Evolutionary conservation across 2,888 invertebrate genomes (phyloP), one percentile per base, ranked within the genome.

Genomic region (Dicyrtoma fusca): DNA sequence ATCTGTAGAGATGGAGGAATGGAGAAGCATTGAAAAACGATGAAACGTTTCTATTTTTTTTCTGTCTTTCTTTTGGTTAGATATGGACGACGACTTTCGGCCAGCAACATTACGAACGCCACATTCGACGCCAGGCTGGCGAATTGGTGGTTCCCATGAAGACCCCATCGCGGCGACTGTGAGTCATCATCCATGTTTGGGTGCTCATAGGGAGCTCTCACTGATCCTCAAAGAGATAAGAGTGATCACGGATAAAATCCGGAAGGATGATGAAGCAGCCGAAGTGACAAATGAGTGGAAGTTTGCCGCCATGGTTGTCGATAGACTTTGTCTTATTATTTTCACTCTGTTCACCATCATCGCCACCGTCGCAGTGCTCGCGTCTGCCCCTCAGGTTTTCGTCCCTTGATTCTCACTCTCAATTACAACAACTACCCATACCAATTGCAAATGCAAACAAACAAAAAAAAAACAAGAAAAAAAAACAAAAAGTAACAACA

Each of bases 311-410:
- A 96, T 97, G 95, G 97, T 97, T 88, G 95, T 97, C 88, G 97
- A 97, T 90, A 92, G 97, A 89, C 90, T 97, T 90, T 97, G 97
- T 92, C 93, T 97, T 90, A 95, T 96, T 89, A 92, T 96, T 89
- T 97, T 97, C 91, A 95, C 95, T 87, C 90, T 94, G 88, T 95
- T 95, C 90, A 95, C 95, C 88, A 93, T 95, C 89, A 91, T 95
- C 87, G 94, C 95, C 87, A 95, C 95, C 86, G 91, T 95, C 88
- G 94, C 94, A 88, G 95, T 95, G 88, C 91, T 96, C 86, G 91
- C 94, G 87, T 93, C 94, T 86, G 95, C 95, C 86, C 95, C 95
- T 83, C 95, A 95, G 78, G 75, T 75, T 71, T 75, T 74, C 69
- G 75, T 75, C 73, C 70, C 72, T 70, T 75, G 65, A 74, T 75